Base-by-base conservation (phyloP, 2,797 vertebrate genomes). In the Vespertilio murinus region DNA sequence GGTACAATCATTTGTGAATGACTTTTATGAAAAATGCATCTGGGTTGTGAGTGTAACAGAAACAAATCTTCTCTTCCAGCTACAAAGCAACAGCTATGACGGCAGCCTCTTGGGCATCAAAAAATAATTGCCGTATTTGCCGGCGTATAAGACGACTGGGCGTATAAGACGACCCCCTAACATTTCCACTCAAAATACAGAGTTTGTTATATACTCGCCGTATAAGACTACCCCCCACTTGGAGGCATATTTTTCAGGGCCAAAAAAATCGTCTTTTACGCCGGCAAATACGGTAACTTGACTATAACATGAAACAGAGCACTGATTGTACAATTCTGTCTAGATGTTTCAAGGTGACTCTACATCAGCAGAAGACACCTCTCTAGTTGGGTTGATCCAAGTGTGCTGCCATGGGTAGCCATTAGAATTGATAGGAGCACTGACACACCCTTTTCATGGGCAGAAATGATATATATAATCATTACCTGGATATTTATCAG, bases 11-110 rank as follows among this genome's bases (percentile, higher is more conserved):
- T 69, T 79, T 93, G 88, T 59, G 77, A 95, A 54, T 35, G 13
- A 65, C 17, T 92, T 91, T 90, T 80, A 69, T 79, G 74, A 69
- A 93, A 91, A 85, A 45, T 71, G 30, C 7, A 33, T 61, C 22
- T 92, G 61, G 56, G 30, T 61, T 82, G 38, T 78, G 56, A 86
- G 1, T 14, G 14, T n/a, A 70, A 14, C 47, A 91, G 77, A 47
- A 93, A 61, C 22, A 74, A 2, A 54, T 20, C 54, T 88, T 69
- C 64, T 40, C 6, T 81, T 82, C 64, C 4, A 64, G 70, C 13
- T 59, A 90, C 73, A 81, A 91, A 69, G 30, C 49, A 69, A 67
- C 3, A 16, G 14, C 65, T 65, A 47, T 28, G 54, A 20, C 28
- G n/a, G n/a, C 38, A 38, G 38, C 33, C 13, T 30, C 67, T 33